Evolutionary conservation across 2,888 invertebrate genomes (phyloP).

Genomic region (Heliconius hortense): DNA sequence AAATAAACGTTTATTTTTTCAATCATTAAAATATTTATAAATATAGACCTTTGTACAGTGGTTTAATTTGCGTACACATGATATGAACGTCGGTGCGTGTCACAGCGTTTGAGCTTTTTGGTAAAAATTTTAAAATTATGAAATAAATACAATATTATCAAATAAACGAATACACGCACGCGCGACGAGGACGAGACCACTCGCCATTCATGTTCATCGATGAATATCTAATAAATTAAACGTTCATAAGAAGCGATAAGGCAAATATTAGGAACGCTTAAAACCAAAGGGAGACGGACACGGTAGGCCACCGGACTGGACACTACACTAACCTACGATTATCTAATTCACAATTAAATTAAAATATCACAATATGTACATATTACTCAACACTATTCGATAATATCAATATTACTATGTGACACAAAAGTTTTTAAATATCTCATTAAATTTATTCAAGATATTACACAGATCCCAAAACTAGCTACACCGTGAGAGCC

Average conservation of each 20-base stretch:
- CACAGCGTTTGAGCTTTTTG: slow-evolving; percentile 40
- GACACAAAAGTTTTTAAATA: slow-evolving; percentile 42
- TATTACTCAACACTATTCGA: slow-evolving; percentile 69
- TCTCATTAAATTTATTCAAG: slow-evolving; percentile 44
- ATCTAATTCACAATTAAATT: slow-evolving; percentile 77
- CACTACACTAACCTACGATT: slow-evolving; percentile 67
- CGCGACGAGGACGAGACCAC: slow-evolving; percentile 14
- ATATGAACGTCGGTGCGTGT: slow-evolving; percentile 37
- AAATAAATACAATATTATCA: slow-evolving; percentile 24
- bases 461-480: slow-evolving; percentile 54
- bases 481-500: slow-evolving; percentile 46
- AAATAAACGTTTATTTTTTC: slow-evolving; percentile 80
- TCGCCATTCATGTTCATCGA: slow-evolving; percentile 27
- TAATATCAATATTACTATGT: slow-evolving; percentile 61
- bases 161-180: slow-evolving; percentile 31
- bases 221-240: slow-evolving; percentile 36
- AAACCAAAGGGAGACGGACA: slow-evolving; percentile 59
- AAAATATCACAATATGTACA: slow-evolving; percentile 82
- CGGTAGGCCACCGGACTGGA: slow-evolving; percentile 56
- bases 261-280: slow-evolving; percentile 57
- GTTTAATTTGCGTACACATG: slow-evolving; percentile 57
- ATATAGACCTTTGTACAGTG: slow-evolving; percentile 81
- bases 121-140: slow-evolving; percentile 19
- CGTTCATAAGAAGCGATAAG: slow-evolving; percentile 44
- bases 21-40: slow-evolving; percentile 79